Evolutionary conservation across 2,797 vertebrate genomes (phyloP).

Genomic region (Dipus sagitta): DNA sequence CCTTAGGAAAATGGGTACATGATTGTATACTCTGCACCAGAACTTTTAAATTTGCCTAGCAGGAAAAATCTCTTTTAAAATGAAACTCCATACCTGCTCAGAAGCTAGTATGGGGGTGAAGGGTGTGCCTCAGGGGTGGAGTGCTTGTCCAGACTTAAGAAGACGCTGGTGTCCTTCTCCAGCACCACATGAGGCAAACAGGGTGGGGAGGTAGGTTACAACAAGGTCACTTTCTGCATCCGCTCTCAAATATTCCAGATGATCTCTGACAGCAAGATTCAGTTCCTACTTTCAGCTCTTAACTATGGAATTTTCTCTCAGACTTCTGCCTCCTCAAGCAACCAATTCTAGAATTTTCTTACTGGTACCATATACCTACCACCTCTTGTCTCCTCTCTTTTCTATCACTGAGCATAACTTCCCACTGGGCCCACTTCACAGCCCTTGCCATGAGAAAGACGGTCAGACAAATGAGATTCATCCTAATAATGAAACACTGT

Average conservation of each 20-base stretch:
- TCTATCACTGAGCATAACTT: background rate
- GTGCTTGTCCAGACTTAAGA: background rate
- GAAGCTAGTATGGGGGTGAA: background rate
- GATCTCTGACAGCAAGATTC: background rate
- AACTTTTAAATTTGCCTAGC: background rate
- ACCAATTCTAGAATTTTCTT: constrained; percentile 25
- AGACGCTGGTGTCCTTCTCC: background rate
- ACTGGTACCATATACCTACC: background rate
- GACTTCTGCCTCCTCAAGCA: constrained; percentile 41
- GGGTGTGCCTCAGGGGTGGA: background rate
- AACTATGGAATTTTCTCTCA: background rate
- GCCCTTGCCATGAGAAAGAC: background rate
- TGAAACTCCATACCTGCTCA: background rate
- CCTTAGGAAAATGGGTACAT: constrained; percentile 14
- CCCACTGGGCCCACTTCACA: background rate
- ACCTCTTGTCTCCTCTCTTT: background rate
- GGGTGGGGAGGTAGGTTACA: background rate
- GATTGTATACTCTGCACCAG: background rate
- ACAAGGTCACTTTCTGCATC: background rate
- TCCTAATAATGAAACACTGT: background rate
- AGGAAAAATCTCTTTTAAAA: constrained; percentile 20
- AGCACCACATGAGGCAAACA: background rate
- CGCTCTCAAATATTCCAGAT: background rate
- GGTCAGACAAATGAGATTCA: background rate
- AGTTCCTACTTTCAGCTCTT: background rate